phyloP scores from a whole-genome alignment of 1,140 invertebrate species.

The Drosophila sturtevanti region DNA sequence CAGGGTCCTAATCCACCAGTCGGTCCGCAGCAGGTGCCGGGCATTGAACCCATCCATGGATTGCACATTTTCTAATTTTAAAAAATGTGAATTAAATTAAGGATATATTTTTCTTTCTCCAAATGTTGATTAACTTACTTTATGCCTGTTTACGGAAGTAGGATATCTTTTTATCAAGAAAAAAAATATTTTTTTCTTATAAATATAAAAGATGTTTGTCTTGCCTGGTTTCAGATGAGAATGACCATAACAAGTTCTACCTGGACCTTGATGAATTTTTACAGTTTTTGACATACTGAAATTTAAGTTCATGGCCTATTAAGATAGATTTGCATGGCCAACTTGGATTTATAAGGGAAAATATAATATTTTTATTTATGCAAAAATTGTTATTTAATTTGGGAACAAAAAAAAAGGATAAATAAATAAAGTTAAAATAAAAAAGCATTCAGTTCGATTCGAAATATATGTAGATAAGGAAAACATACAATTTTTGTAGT shows the following conservation, averaged over 20 bases:
- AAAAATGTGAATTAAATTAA: background rate
- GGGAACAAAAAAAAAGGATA: background rate
- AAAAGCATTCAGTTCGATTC: background rate
- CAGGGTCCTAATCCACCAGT: constrained; percentile 65
- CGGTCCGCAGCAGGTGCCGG: constrained; percentile 66
- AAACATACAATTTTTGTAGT: background rate
- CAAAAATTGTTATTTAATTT: background rate
- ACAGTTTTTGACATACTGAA: background rate
- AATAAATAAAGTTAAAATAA: background rate
- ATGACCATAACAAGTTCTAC: constrained; percentile 13
- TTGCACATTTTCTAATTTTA: constrained; percentile 48
- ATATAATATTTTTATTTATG: background rate
- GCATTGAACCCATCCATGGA: constrained; percentile 60
- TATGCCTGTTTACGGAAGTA: constrained; percentile 65
- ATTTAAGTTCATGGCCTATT: constrained; percentile 17
- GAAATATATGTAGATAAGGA: background rate
- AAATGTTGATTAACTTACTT: constrained; percentile 26
- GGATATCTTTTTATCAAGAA: constrained; percentile 41
- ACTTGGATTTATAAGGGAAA: background rate
- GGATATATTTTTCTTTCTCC: too few species aligned
- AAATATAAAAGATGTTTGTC: constrained; percentile 40
- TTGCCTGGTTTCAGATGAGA: constrained; percentile 31
- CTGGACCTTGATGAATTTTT: too few species aligned
- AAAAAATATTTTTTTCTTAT: background rate
- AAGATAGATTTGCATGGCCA: background rate